Conservation (phyloP, 2,797 vertebrate species). For the Halcyon leucocephala region DNA sequence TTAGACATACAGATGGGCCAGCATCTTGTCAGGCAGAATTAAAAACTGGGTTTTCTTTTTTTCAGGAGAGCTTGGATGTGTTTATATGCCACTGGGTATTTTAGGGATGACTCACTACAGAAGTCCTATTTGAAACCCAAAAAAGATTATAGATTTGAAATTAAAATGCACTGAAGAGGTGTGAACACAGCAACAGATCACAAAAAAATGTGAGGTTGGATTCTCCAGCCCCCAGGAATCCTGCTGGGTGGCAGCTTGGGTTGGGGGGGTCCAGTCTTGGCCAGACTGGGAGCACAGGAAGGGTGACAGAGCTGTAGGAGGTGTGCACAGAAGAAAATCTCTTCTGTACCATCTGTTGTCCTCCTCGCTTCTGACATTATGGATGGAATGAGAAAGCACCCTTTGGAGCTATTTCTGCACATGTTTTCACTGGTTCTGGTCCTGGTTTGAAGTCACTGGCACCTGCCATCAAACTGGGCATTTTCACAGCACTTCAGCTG, state of each 20-base stretch:
- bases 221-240: neutral
- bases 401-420: neutral
- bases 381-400: neutral
- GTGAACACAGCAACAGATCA: constrained; percentile 37
- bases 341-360: fast-evolving
- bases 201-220: constrained; percentile 33
- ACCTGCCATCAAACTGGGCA: neutral
- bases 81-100: constrained; percentile 40
- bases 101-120: constrained; percentile 34
- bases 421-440: neutral
- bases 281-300: neutral
- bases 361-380: fast-evolving
- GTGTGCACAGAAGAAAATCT: neutral
- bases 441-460: neutral
- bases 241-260: neutral
- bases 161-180: neutral
- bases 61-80: neutral
- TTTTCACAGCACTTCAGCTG: neutral
- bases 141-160: constrained; percentile 10
- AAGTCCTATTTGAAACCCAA: neutral
- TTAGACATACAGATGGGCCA: neutral
- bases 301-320: neutral
- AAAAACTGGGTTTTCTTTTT: neutral
- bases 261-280: fast-evolving
- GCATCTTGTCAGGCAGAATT: neutral